A percentile compares a stretch with the other conserved stretches of the same genome.
These are phyloP conservation scores for Symphodus melops DNA, from an alignment of 2,113 vertebrate species.

Conservation along the genomic window DNA sequence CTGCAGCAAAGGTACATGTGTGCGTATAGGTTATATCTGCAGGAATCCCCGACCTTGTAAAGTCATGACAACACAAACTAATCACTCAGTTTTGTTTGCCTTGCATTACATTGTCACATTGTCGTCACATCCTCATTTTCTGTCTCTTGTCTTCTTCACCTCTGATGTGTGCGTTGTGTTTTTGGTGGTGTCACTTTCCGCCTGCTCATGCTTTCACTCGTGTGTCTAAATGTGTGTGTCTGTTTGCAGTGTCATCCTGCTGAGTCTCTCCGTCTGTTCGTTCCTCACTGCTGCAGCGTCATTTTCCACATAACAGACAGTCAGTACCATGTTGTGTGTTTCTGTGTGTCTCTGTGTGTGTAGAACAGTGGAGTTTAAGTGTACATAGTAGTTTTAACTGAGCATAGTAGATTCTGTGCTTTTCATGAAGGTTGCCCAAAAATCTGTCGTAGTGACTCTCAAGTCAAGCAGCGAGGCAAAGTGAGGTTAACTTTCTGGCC, in stretches of 20 bases:
- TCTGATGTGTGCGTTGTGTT: background rate
- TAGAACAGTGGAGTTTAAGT: slow-evolving; percentile 20
- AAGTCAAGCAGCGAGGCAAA: background rate
- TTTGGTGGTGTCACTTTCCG: slow-evolving; percentile 15
- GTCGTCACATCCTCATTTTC: background rate
- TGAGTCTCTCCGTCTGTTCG: slow-evolving; percentile 93
- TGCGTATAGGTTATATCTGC: too few species aligned
- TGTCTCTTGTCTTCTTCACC: background rate
- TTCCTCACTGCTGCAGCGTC: slow-evolving; percentile 94
- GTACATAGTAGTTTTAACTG: too few species aligned
- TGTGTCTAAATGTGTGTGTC: slow-evolving; percentile 32
- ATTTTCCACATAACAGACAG: slow-evolving; percentile 93
- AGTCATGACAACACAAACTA: too few species aligned
- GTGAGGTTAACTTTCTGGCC: too few species aligned
- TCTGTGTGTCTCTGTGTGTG: too few species aligned
- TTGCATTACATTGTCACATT: background rate
- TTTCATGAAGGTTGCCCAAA: slow-evolving; percentile 5
- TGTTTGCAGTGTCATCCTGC: slow-evolving; percentile 92
- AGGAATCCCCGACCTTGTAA: too few species aligned
- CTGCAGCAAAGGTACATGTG: slow-evolving; percentile 89
- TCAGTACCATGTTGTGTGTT: slow-evolving; percentile 85
- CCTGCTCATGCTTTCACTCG: slow-evolving; percentile 2
- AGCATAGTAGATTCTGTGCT: background rate
- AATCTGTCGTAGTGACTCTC: background rate
- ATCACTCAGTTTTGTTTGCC: background rate